Conservation (phyloP, 2,888 invertebrate genomes). For the Dioctria linearis region DNA sequence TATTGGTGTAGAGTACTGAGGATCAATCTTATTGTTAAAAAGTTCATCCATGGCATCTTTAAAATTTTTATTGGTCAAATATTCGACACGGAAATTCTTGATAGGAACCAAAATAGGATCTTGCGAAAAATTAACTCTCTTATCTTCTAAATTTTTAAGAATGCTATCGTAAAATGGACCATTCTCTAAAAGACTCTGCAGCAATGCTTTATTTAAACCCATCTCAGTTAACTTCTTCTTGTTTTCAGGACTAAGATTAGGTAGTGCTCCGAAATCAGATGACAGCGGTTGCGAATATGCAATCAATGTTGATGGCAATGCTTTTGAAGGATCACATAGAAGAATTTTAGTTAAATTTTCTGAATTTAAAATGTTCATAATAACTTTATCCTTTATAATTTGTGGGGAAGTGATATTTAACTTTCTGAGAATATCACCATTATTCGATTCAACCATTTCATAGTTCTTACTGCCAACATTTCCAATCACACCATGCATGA, state of each 20-base stretch:
- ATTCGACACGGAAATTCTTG: constrained; percentile 75
- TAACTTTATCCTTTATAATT: constrained; percentile 62
- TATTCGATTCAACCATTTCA: not conserved
- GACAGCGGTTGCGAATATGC: constrained; percentile 66
- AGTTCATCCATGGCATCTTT: constrained; percentile 74
- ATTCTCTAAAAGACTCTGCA: constrained; percentile 75
- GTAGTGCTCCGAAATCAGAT: constrained; percentile 62
- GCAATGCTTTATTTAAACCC: constrained; percentile 74
- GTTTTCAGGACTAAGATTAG: constrained; percentile 44
- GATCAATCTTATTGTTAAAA: constrained; percentile 58
- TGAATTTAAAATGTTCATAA: constrained; percentile 64
- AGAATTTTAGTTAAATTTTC: constrained; percentile 63
- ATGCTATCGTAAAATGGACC: constrained; percentile 76
- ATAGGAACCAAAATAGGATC: constrained; percentile 76
- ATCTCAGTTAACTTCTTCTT: constrained; percentile 71
- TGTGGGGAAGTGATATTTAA: constrained; percentile 62
- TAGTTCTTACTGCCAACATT: constrained; percentile 62
- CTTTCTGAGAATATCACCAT: constrained; percentile 59
- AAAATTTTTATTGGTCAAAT: constrained; percentile 73
- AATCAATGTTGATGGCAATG: constrained; percentile 64
- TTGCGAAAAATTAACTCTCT: constrained; percentile 73
- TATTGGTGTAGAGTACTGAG: constrained; percentile 60
- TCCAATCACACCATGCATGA: constrained; percentile 66
- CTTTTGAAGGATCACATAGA: constrained; percentile 59
- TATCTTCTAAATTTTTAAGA: constrained; percentile 73